Evolutionary conservation across 2,888 invertebrate genomes (phyloP).

Genomic region (Ischnus inquisitorius): DNA sequence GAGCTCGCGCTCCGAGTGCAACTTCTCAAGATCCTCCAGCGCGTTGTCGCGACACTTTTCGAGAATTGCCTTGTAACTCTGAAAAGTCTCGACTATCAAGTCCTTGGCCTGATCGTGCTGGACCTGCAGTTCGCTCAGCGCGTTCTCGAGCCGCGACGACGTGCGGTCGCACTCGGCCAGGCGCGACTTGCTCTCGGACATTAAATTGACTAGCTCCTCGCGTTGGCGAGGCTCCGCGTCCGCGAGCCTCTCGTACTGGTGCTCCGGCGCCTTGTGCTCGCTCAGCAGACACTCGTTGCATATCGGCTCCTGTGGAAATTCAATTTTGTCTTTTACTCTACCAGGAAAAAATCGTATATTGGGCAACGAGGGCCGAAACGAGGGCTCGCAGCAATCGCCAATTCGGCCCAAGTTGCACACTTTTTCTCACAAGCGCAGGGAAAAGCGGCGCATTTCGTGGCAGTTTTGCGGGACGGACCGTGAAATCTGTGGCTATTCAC

Average conservation of each 20-base stretch:
- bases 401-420: too few species aligned
- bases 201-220: slow-evolving; percentile 91
- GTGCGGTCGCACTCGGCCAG: slow-evolving; percentile 92
- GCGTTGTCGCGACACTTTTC: slow-evolving; percentile 93
- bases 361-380: too few species aligned
- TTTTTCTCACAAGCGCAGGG: too few species aligned
- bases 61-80: slow-evolving; percentile 92
- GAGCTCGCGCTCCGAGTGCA: slow-evolving; percentile 94
- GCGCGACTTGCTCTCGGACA: slow-evolving; percentile 92
- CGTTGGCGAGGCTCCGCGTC: slow-evolving; percentile 93
- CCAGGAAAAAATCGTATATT: slow-evolving; percentile 8
- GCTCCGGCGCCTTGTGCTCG: slow-evolving; percentile 93
- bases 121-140: slow-evolving; percentile 94
- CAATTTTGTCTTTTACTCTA: background rate
- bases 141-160: slow-evolving; percentile 91
- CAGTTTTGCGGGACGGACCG: too few species aligned
- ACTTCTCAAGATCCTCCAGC: slow-evolving; percentile 90
- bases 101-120: slow-evolving; percentile 95
- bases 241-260: slow-evolving; percentile 93
- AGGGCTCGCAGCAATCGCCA: too few species aligned
- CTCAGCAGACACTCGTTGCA: slow-evolving; percentile 95
- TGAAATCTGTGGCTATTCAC: too few species aligned
- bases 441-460: too few species aligned
- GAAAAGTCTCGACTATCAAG: slow-evolving; percentile 93
- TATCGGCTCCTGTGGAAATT: slow-evolving; percentile 89